Evolutionary conservation across 35 echinoderm and acorn worm species (phyloP), one percentile per base, ranked within the genome.

Genomic region (Acanthaster planci): DNA sequence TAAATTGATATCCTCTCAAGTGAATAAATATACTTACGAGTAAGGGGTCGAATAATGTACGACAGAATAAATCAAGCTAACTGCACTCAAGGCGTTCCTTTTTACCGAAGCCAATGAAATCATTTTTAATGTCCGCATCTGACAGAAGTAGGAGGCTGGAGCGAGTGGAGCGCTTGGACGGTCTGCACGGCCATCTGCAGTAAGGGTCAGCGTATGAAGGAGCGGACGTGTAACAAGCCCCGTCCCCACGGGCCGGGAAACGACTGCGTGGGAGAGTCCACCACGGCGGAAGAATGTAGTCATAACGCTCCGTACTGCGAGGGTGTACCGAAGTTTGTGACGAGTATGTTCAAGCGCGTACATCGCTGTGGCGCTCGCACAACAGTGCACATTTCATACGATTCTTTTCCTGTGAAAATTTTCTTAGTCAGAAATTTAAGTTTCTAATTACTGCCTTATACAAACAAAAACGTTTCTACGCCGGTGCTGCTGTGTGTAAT

Each of bases 101-200:
- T n/a, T n/a, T n/a, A n/a, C n/a, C n/a, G n/a, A n/a, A n/a, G n/a
- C n/a, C n/a, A n/a, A n/a, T n/a, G n/a, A n/a, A 12, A 6, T 47
- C 42, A 47, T 6, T 47, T 12, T 47, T 47, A 6, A 6, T 47
- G 42, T 6, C 4, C 4, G 12, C 42, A 47, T 6, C 12, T 6
- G 4, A 12, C 76, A 97, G 95, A 79, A 17, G 18, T 22, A 6
- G 95, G 95, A 42, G 88, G 80, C 7, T 97, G 87, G 85, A 82
- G 53, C 53, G 42, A 44, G 9, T 97, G 95, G 95, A 30, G 52
- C 55, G 86, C 90, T 60, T 97, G 95, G 95, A 77, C 60, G 2
- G 78, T 81, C 16, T 97, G 95, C 42, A 90, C 91, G 19, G 81
- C 79, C n/a, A 34, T 93, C 16, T 97, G 95, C 78, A 86, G 91